Evolutionary conservation across 2,113 vertebrate species (phyloP).

Genomic region (Engystomops pustulosus): DNA sequence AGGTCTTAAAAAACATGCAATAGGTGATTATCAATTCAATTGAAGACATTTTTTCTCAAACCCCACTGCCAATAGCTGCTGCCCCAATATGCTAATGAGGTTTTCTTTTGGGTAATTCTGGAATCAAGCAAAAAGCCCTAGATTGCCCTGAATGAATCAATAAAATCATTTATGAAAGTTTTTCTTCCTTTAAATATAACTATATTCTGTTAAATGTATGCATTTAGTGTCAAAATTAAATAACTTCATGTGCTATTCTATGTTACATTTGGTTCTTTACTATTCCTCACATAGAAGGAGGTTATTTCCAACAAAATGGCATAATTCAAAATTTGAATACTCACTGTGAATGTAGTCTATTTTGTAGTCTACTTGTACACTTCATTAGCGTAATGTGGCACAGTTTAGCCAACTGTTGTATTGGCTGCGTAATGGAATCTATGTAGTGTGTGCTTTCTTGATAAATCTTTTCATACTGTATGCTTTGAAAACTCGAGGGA

Average conservation of each 20-base stretch:
- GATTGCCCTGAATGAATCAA: too few relatives aligned
- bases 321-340: neutral
- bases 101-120: too few relatives aligned
- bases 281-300: conserved; percentile 22
- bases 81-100: too few relatives aligned
- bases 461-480: conserved; percentile 44
- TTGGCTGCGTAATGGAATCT: neutral
- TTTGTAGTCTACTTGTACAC: neutral
- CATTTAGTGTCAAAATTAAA: neutral
- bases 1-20: too few relatives aligned
- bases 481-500: conserved; percentile 44
- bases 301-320: conserved; percentile 15
- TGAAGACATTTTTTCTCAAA: too few relatives aligned
- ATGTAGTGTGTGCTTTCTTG: conserved; percentile 26
- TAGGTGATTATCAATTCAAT: too few relatives aligned
- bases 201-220: neutral
- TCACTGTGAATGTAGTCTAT: neutral
- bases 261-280: neutral
- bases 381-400: conserved; percentile 17
- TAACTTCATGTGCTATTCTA: neutral
- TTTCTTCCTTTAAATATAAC: too few relatives aligned
- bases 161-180: too few relatives aligned
- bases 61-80: too few relatives aligned
- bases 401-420: conserved; percentile 27
- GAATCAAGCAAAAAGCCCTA: too few relatives aligned